Conservation (phyloP, 2,888 invertebrate genomes). For the Tribolium freemani region DNA sequence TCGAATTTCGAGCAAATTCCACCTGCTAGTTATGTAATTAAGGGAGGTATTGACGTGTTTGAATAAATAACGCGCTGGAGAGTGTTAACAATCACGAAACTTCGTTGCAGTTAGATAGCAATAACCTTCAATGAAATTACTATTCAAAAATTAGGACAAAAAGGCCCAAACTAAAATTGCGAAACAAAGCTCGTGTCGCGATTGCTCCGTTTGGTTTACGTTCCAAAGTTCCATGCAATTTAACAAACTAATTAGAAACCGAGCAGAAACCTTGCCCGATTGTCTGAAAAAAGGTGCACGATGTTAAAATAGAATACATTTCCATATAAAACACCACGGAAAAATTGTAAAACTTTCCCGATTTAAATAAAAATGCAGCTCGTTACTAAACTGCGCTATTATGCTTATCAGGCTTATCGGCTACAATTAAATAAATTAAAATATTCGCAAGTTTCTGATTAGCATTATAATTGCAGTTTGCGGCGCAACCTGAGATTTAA, state of each 20-base stretch:
- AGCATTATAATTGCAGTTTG: slow-evolving; percentile 14
- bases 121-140: too few relatives aligned
- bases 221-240: slow-evolving; percentile 35
- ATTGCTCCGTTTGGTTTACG: slow-evolving; percentile 4
- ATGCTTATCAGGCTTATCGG: slow-evolving; percentile 44
- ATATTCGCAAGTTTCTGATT: slow-evolving; percentile 37
- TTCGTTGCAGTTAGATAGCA: too few relatives aligned
- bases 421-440: slow-evolving; percentile 48
- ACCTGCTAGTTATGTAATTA: slow-evolving; percentile 22
- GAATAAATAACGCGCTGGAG: slow-evolving; percentile 7
- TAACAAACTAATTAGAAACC: slow-evolving; percentile 41
- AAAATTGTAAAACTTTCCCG: slow-evolving; percentile 48
- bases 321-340: slow-evolving; percentile 46
- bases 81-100: background rate
- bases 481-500: slow-evolving; percentile 14
- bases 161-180: too few relatives aligned
- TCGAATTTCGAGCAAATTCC: slow-evolving; percentile 1
- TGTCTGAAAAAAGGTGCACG: slow-evolving; percentile 44
- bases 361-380: slow-evolving; percentile 51
- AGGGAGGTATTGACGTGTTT: slow-evolving; percentile 22
- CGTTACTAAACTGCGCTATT: slow-evolving; percentile 47
- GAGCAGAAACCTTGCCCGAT: slow-evolving; percentile 25
- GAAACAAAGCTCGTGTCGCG: background rate
- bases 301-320: slow-evolving; percentile 50
- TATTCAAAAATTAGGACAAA: too few relatives aligned